These are phyloP conservation scores for Forbesichthys papilliferus DNA, from an alignment of 2,113 vertebrate genomes.

Conservation along the genomic window DNA sequence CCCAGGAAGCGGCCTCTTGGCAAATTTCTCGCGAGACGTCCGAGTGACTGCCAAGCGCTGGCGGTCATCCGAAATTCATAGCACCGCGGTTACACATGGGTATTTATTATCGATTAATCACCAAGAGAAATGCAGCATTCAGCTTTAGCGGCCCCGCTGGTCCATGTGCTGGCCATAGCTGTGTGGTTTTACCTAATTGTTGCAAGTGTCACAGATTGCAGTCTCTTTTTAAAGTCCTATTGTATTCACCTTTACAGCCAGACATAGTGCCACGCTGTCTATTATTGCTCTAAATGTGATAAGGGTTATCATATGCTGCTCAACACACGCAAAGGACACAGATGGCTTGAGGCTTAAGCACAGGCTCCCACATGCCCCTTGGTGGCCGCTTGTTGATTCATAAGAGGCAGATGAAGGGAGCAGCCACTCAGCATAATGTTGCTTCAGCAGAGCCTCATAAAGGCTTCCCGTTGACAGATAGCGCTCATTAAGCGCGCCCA, in stretches of 20 bases:
- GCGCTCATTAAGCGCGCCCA: slow-evolving; percentile 64
- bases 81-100: no score
- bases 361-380: slow-evolving; percentile 34
- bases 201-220: no score
- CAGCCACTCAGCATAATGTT: slow-evolving; percentile 64
- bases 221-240: no score
- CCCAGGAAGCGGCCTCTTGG: no score
- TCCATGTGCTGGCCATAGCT: no score
- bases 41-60: no score
- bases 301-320: background rate
- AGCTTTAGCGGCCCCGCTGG: no score
- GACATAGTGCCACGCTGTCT: background rate
- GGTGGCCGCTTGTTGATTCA: slow-evolving; percentile 46
- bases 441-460: slow-evolving; percentile 64
- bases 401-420: slow-evolving; percentile 51
- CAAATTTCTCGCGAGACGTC: no score
- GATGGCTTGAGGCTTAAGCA: slow-evolving; percentile 22
- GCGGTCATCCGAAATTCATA: no score
- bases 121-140: no score
- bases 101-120: no score
- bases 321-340: slow-evolving; percentile 1
- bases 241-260: background rate
- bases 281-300: background rate
- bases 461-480: slow-evolving; percentile 63
- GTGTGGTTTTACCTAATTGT: no score